Conservation (phyloP, 1,140 invertebrate genomes). For the Maconellicoccus hirsutus region DNA sequence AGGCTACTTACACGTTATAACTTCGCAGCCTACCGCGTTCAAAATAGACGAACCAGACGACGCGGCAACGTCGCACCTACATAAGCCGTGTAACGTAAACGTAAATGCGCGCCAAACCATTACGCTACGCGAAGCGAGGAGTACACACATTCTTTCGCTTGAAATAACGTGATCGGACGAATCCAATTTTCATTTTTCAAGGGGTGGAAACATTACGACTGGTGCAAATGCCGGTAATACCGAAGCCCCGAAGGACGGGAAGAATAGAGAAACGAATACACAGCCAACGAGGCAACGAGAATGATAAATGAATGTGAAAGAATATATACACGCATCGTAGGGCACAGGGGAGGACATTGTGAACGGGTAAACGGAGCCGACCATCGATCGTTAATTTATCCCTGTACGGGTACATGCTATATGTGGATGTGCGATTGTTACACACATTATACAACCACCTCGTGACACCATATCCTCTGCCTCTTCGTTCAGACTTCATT, state of each 20-base stretch:
- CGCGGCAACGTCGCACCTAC: background rate
- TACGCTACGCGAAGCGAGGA: background rate
- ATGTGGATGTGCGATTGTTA: too few species aligned
- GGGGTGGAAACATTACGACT: background rate
- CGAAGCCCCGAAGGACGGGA: background rate
- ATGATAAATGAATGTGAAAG: background rate
- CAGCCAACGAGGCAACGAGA: background rate
- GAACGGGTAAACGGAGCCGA: background rate
- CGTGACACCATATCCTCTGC: too few species aligned
- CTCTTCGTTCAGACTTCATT: too few species aligned
- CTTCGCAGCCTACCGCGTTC: background rate
- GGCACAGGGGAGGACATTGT: background rate
- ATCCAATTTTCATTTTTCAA: background rate
- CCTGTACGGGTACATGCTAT: too few species aligned
- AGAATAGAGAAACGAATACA: background rate
- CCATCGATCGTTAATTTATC: background rate
- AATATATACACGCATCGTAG: background rate
- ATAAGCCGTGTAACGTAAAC: background rate
- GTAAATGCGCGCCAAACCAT: background rate
- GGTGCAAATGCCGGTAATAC: background rate
- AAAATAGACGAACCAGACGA: background rate
- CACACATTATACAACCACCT: too few species aligned
- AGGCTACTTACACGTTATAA: too few species aligned
- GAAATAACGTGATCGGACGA: slow-evolving; percentile 7
- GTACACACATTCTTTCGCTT: background rate